Base-by-base conservation (phyloP, 2,797 vertebrate genomes). In the Serranus cabrilla region DNA sequence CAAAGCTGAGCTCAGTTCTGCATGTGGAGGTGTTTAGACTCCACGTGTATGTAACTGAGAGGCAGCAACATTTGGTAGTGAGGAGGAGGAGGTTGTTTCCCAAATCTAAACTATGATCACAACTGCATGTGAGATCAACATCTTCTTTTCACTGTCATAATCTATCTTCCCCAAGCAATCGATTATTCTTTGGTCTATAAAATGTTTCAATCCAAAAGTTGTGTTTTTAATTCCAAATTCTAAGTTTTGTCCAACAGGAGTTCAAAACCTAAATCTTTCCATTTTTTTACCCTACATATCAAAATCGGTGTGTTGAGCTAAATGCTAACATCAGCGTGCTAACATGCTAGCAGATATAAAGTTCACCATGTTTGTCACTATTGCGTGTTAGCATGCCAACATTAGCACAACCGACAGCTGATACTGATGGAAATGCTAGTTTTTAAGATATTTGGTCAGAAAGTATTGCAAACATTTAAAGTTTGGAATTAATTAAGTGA, bases 21-120 rank as follows among this genome's bases (percentile, higher is more conserved):
- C 45, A n/a, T 51, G 50, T 49, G 4, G 65, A 50, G 50, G n/a
- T 75, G 34, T 43, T 51, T 69, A 27, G 13, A 49, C 76, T 40
- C 71, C 66, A 67, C 58, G 20, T 34, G 10, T 4, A 16, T 58
- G 45, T 43, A 59, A 49, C 51, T 34, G 50, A 76, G 58, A 65
- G 9, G 14, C 21, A 50, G 21, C 39, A 25, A 8, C 8, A 7
- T 23, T 2, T 69, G 13, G 10, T 47, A 20, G 20, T 31, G 63
- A 63, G 58, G 34, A 64, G 31, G 43, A 76, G 31, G 43, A 76
- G 20, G 23, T 4, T 16, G 34, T 47, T 73, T 58, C 34, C 11
- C 57, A 78, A 43, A 27, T 43, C n/a, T 23, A 1, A 52, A 51
- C 12, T 9, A 6, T 51, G 18, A 62, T 66, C n/a, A 51, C 43